Base-by-base conservation (phyloP, 2,888 invertebrate species). In the Cacoxenus indagator region DNA sequence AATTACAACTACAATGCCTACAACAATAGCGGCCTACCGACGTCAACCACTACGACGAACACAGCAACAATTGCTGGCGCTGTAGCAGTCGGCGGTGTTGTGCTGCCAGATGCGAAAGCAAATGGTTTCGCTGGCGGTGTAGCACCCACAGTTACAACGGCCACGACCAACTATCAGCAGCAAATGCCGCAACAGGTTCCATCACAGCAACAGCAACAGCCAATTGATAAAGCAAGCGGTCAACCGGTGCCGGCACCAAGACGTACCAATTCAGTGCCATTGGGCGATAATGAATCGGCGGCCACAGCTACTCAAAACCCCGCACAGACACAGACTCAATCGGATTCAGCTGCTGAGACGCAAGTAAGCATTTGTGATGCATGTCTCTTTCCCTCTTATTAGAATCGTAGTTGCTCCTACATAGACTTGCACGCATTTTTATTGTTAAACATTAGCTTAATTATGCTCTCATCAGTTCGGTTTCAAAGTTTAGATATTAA, bases 261-360 rank as follows among this genome's bases (percentile, higher is more conserved):
- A 78, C 88, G 88, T 68, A 86, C 88, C 69, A 89, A 89, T 78
- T 89, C 90, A 72, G 90, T 91, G 78, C 89, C 91, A 24, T 67
- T 78, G 74, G 87, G 85, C 66, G 86, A 85, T 51, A 67, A 73
- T 64, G 84, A 82, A 6, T 79, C 77, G 27, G 43, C 22, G 4
- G 29, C 37, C 31, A 78, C 77, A 29, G 78, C 82, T 45, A 78
- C 78, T 9, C 9, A 17, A 43, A 43, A 17, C 17, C n/a, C 43
- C n/a, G 19, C 43, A 17, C 24, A 31, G 4, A 4, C 27, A 26
- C 57, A 59, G 59, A 37, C 59, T 19, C 61, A 62, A 45, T 46
- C 75, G 43, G 76, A 76, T 69, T 22, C 17, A 17, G 69, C 77
- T 46, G 64, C 75, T 43, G 85, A 85, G 74, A 78, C 84, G 65